Conservation (phyloP, 2,888 invertebrate species). For the Alsophila aescularia region DNA sequence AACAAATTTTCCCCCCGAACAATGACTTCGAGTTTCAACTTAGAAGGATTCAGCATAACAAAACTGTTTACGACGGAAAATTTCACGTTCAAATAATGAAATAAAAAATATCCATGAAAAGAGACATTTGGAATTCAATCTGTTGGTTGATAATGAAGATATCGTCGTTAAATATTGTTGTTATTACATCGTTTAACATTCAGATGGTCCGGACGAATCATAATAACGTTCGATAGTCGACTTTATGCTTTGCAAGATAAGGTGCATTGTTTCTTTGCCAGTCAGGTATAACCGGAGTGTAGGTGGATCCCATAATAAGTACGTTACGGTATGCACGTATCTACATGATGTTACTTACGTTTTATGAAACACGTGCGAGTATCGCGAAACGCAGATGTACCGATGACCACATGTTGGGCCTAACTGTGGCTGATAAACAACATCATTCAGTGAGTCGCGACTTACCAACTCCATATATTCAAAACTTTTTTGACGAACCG, state of each 20-base stretch:
- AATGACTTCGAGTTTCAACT: constrained; percentile 3
- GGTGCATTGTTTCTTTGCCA: neutral
- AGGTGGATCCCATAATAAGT: constrained; percentile 22
- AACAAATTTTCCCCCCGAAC: constrained; percentile 6
- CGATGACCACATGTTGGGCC: constrained; percentile 60
- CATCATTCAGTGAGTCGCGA: constrained; percentile 3
- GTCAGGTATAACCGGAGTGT: constrained; percentile 15
- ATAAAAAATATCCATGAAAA: constrained; percentile 11
- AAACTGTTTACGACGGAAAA: constrained; percentile 3
- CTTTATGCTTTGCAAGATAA: neutral
- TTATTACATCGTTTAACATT: constrained; percentile 27
- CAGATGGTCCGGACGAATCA: constrained; percentile 18
- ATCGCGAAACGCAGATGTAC: constrained; percentile 64
- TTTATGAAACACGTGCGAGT: constrained; percentile 47
- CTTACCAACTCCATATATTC: neutral
- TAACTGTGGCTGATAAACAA: constrained; percentile 55
- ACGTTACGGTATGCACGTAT: constrained; percentile 22
- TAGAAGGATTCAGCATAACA: constrained; percentile 15
- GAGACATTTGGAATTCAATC: constrained; percentile 17
- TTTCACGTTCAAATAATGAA: constrained; percentile 3
- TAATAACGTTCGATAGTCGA: constrained; percentile 15
- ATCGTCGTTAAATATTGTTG: constrained; percentile 27
- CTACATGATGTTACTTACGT: constrained; percentile 39
- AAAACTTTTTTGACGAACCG: neutral
- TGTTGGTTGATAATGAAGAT: constrained; percentile 20